A percentile compares a stretch with the other conserved stretches of the same genome.
phyloP scores from a whole-genome alignment of 2,888 invertebrate species.

The Eudemis profundana region DNA sequence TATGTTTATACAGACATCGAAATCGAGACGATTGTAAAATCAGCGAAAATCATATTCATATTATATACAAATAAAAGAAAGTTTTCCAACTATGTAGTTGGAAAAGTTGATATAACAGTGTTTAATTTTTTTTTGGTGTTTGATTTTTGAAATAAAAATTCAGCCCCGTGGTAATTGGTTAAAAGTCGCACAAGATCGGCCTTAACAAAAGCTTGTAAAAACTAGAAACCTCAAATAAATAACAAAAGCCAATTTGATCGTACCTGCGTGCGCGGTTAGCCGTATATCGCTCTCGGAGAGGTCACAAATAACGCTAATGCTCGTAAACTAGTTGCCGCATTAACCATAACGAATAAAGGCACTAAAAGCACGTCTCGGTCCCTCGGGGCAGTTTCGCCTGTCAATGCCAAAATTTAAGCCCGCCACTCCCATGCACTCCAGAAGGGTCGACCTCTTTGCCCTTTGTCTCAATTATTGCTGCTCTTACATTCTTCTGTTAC shows the following conservation, averaged over 20 bases:
- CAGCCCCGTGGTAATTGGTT: no score
- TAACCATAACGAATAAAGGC: slow-evolving; percentile 85
- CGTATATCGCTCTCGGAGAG: slow-evolving; percentile 55
- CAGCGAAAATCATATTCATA: no score
- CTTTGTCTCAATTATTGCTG: slow-evolving; percentile 80
- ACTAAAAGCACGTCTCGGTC: slow-evolving; percentile 81
- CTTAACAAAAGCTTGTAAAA: slow-evolving; percentile 19
- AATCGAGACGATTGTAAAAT: no score
- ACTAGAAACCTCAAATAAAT: slow-evolving; percentile 39
- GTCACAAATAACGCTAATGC: slow-evolving; percentile 78
- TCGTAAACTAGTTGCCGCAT: slow-evolving; percentile 83
- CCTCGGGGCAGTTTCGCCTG: slow-evolving; percentile 83
- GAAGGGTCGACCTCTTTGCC: slow-evolving; percentile 80
- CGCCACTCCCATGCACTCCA: slow-evolving; percentile 83
- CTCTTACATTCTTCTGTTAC: slow-evolving; percentile 58
- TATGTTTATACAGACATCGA: no score
- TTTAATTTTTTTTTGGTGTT: no score
- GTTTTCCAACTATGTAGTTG: no score
- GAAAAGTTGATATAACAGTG: no score
- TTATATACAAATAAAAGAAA: no score
- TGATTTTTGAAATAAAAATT: no score
- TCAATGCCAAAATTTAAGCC: slow-evolving; percentile 85
- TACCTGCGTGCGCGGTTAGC: slow-evolving; percentile 46
- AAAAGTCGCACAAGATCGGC: background rate
- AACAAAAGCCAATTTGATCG: slow-evolving; percentile 40